These are phyloP conservation scores for Sceloporus undulatus DNA, from an alignment of 2,113 vertebrate genomes.

Conservation along the genomic window DNA sequence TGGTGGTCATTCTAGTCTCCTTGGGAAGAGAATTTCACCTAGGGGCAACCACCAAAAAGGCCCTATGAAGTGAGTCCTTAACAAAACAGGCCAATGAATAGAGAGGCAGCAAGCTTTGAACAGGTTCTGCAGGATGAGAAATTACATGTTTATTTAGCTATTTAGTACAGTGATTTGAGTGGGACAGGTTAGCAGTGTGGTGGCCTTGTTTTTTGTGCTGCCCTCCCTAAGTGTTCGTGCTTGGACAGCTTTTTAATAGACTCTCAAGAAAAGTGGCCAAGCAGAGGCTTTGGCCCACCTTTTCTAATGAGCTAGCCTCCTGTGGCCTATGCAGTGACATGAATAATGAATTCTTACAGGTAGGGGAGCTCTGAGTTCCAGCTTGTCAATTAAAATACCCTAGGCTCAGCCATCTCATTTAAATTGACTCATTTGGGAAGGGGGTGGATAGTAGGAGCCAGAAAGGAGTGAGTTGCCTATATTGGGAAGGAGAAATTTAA, in stretches of 20 bases:
- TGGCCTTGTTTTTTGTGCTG: background rate
- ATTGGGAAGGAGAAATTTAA: conserved; percentile 29
- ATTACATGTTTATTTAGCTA: background rate
- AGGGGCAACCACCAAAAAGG: background rate
- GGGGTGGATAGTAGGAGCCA: background rate
- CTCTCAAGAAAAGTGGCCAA: background rate
- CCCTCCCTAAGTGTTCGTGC: background rate
- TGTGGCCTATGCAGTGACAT: conserved; percentile 34
- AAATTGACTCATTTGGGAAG: background rate
- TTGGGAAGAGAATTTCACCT: background rate
- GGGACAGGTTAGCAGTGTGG: rapidly evolving
- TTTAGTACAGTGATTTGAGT: background rate
- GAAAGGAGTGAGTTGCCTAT: background rate
- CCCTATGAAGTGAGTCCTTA: background rate
- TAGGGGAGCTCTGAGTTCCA: background rate
- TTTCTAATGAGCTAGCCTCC: conserved; percentile 10
- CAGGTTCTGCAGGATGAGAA: background rate
- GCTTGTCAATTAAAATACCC: background rate
- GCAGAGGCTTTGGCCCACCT: background rate
- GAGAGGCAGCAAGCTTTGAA: background rate
- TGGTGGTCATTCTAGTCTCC: no score
- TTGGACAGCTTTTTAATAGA: rapidly evolving
- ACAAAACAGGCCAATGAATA: background rate
- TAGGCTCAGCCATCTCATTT: conserved; percentile 22
- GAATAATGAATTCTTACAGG: background rate